A percentile compares a stretch with the other conserved stretches of the same genome.
phyloP scores from a whole-genome alignment of 2,113 vertebrate genomes.

The Illadopsis cleaveri region DNA sequence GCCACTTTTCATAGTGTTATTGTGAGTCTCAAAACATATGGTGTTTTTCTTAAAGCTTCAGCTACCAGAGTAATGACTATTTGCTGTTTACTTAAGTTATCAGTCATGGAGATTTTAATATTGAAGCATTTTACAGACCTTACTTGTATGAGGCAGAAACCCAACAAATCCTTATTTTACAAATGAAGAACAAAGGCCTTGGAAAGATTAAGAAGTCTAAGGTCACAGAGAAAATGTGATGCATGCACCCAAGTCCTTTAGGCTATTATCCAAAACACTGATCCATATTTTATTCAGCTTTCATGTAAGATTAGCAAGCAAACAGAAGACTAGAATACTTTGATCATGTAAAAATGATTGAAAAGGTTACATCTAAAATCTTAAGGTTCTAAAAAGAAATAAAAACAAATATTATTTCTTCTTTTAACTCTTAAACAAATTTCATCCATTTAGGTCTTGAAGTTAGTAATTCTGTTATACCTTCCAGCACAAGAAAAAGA shows the following conservation, averaged over 20 bases:
- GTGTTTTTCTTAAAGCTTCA: slow-evolving; percentile 30
- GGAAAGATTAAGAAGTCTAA: background rate
- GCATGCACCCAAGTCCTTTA: background rate
- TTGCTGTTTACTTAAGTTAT: background rate
- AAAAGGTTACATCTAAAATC: background rate
- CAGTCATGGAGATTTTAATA: background rate
- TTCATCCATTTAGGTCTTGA: background rate
- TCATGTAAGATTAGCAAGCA: background rate
- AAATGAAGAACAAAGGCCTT: background rate
- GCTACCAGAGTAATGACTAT: background rate
- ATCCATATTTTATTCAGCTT: background rate
- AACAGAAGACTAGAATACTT: background rate
- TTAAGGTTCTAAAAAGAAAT: background rate
- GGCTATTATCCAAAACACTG: background rate
- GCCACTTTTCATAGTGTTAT: background rate
- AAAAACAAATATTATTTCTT: background rate
- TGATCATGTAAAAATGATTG: background rate
- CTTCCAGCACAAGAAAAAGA: background rate
- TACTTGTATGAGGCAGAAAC: background rate
- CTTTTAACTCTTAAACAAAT: background rate
- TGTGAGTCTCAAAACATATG: slow-evolving; percentile 3
- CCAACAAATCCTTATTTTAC: background rate
- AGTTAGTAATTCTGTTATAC: background rate
- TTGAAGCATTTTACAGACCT: background rate
- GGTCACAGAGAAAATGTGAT: background rate